Conservation (phyloP, 2,797 vertebrate species). For the Nasua narica region DNA sequence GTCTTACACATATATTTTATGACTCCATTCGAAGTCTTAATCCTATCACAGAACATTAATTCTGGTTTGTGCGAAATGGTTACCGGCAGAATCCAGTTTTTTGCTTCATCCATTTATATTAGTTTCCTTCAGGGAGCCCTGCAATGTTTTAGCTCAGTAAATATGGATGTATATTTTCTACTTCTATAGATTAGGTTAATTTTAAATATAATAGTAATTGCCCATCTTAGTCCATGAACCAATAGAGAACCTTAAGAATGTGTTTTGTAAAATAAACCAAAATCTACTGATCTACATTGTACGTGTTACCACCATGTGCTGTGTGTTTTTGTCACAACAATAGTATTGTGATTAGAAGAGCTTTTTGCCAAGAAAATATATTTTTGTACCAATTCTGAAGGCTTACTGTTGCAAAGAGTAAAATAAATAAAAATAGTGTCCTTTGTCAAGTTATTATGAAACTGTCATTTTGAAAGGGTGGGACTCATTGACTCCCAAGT, state of each 20-base stretch:
- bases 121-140: neutral
- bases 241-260: neutral
- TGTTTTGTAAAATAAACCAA: neutral
- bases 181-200: constrained; percentile 28
- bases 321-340: neutral
- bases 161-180: neutral
- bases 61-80: neutral
- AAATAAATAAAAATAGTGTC: neutral
- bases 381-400: constrained; percentile 10
- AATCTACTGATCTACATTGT: neutral
- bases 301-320: neutral
- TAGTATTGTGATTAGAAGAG: neutral
- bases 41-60: constrained; percentile 20
- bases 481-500: neutral
- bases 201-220: constrained; percentile 7
- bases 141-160: neutral
- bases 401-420: neutral
- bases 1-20: constrained; percentile 25
- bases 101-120: constrained; percentile 31
- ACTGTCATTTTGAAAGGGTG: constrained; percentile 7
- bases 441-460: neutral
- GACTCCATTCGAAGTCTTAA: constrained; percentile 35
- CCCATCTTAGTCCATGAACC: neutral
- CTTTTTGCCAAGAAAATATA: neutral
- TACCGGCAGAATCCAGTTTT: neutral